Evolutionary conservation across 2,888 invertebrate genomes (phyloP).

Genomic region (Spisula subtruncata): DNA sequence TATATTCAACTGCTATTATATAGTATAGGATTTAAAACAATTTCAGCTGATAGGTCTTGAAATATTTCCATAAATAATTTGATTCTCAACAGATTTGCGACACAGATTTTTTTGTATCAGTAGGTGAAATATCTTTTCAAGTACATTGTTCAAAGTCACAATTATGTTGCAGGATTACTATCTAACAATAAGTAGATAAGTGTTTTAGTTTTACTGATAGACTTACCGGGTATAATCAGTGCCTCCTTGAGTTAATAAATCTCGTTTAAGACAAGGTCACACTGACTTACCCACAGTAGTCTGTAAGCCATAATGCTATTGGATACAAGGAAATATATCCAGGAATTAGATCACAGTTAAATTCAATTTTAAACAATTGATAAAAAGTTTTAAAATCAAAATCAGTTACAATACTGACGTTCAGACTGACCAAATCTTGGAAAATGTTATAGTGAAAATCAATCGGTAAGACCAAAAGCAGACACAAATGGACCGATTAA

Average conservation of each 20-base stretch:
- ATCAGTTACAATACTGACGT: too few species aligned
- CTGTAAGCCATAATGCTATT: not conserved
- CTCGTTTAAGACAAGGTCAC: not conserved
- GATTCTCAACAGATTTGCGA: too few species aligned
- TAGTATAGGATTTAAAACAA: not conserved
- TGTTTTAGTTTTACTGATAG: not conserved
- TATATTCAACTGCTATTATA: not conserved
- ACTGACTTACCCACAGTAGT: not conserved
- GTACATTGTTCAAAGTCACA: constrained; percentile 8
- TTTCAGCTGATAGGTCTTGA: not conserved
- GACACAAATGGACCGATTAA: too few species aligned
- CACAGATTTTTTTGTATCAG: too few species aligned
- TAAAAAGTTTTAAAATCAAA: too few species aligned
- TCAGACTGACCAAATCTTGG: too few species aligned
- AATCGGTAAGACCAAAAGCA: too few species aligned
- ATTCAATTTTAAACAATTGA: too few species aligned
- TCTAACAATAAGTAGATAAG: not conserved
- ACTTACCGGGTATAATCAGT: not conserved
- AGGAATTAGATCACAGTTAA: not conserved
- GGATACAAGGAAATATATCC: not conserved
- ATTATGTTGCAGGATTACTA: not conserved
- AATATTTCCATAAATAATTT: too few species aligned
- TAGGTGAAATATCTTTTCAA: not conserved
- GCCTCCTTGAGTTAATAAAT: not conserved
- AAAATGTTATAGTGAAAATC: too few species aligned